Evolutionary conservation across 2,797 vertebrate species (phyloP), one percentile per base, ranked within the genome.

Genomic region (Propithecus perrieri): DNA sequence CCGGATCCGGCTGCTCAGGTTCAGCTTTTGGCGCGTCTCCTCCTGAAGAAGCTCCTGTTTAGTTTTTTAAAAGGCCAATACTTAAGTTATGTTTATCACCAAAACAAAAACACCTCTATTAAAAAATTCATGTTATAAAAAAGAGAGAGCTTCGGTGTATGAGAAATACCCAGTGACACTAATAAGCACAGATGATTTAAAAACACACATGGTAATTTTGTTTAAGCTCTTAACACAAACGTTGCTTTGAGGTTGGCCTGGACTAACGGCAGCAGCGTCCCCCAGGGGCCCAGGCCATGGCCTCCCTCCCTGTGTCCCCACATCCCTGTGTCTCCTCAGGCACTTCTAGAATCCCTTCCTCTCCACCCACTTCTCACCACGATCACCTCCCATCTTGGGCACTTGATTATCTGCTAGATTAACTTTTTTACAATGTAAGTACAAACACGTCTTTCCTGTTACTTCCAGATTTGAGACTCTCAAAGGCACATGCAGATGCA

Each of bases 21-120:
- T 99, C 85, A 99, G 99, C 91, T 99, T 99, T 98, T 99, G 99
- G n/a, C 99, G 99, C 0, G 99, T 99, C 97, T 99, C 99, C 89
- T 99, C 99, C 98, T 99, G 99, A 57, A 99, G 99, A 87, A 99
- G 97, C 98, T 99, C 99, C 99, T 99, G 91, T 93, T 24, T 11
- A 15, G 86, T 79, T 80, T 85, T 48, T 75, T 26, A 41, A 74
- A 84, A 88, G 55, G 84, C 28, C 43, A 53, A 12, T 3, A 20
- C 17, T 57, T 46, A n/a, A 3, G 35, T 91, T 86, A 85, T 0
- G 28, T 2, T 15, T 38, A 61, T 35, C 50, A 24, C 53, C 4
- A 26, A 67, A 85, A 75, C 30, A 35, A 18, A 67, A 59, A 53
- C 20, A 9, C 14, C 6, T 38, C 67, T 59, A 43, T 7, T 50